Evolutionary conservation across 2,888 invertebrate species (phyloP).

Genomic region (Nomada fabriciana): DNA sequence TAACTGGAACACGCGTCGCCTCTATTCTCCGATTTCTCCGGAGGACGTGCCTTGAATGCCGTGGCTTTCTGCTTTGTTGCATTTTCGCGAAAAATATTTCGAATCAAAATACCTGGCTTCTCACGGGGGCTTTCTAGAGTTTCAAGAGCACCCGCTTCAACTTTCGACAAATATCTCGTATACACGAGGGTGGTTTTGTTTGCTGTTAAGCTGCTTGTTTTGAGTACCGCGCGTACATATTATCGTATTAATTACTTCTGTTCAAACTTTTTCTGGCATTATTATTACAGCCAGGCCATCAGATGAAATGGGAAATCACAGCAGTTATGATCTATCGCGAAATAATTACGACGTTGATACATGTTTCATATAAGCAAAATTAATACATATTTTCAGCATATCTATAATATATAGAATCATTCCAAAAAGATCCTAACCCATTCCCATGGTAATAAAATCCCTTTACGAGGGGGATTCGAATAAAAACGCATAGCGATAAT

Average conservation of each 20-base stretch:
- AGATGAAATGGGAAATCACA: too few species aligned
- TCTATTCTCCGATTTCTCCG: conserved; percentile 2
- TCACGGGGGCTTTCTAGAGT: not conserved
- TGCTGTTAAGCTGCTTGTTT: not conserved
- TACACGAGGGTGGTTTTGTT: not conserved
- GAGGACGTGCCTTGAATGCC: conserved; percentile 2
- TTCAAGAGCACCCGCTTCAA: not conserved
- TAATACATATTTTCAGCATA: too few species aligned
- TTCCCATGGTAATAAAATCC: too few species aligned
- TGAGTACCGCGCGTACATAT: not conserved
- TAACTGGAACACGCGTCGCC: conserved; percentile 43
- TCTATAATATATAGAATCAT: too few species aligned
- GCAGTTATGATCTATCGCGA: too few species aligned
- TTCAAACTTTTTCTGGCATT: too few species aligned
- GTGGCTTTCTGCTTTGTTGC: conserved; percentile 16
- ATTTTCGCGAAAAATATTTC: conserved; percentile 9
- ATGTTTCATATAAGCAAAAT: too few species aligned
- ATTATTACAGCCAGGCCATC: too few species aligned
- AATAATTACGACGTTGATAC: too few species aligned
- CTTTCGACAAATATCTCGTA: conserved; percentile 1
- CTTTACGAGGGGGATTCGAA: too few species aligned
- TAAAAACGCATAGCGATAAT: not conserved
- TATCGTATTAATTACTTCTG: conserved; percentile 6
- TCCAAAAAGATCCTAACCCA: too few species aligned
- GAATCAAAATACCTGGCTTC: not conserved